These are phyloP conservation scores for Teleopsis dalmanni DNA, from an alignment of 1,140 invertebrate genomes.

Conservation along the genomic window DNA sequence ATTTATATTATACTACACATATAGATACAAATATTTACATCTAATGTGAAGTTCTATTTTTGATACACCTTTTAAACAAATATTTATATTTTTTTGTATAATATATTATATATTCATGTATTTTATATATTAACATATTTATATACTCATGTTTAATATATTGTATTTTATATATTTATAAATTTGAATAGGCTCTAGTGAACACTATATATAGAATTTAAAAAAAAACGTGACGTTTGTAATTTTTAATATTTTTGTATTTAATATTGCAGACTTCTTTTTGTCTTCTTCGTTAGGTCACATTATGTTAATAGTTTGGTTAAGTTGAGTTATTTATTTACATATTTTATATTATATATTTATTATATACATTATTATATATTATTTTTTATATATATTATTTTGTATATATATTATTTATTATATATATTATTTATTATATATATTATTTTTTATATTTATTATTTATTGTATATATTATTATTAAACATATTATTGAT, in stretches of 20 bases:
- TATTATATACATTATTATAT: neutral
- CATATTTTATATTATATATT: neutral
- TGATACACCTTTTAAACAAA: too few species aligned
- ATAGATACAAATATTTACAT: too few species aligned
- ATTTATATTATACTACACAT: too few species aligned
- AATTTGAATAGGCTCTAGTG: too few species aligned
- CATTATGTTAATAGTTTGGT: too few species aligned
- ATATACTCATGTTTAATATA: neutral
- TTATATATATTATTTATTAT: neutral
- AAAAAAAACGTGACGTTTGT: neutral
- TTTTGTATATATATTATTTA: neutral
- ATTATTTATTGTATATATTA: neutral
- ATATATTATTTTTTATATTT: neutral
- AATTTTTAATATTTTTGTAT: neutral
- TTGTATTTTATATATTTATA: too few species aligned
- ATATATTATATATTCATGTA: too few species aligned
- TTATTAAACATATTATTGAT: neutral
- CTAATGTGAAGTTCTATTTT: too few species aligned
- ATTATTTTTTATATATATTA: neutral
- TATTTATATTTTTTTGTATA: too few species aligned
- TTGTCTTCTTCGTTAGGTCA: too few species aligned
- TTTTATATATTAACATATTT: neutral
- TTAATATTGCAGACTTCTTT: neutral
- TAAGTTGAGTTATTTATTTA: neutral
- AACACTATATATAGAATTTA: neutral